These are phyloP conservation scores for Tolmerus cingulatus DNA, from an alignment of 2,888 invertebrate species.

Conservation along the genomic window DNA sequence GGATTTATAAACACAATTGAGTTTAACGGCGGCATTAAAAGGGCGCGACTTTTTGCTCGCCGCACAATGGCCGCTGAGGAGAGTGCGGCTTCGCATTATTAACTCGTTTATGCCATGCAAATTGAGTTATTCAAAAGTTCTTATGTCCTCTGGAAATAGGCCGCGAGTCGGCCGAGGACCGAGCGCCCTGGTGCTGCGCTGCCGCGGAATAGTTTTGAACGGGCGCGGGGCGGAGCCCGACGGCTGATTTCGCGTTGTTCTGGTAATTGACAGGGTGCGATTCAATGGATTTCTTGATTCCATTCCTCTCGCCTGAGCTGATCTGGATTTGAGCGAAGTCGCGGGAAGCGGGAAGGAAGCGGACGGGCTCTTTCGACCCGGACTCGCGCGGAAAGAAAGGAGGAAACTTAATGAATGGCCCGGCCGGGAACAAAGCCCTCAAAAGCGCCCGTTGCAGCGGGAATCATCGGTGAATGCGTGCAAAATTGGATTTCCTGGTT, in stretches of 20 bases:
- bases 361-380: not conserved
- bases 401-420: not conserved
- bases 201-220: not conserved
- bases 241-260: not conserved
- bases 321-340: not conserved
- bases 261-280: conserved; percentile 20
- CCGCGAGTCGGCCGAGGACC: not conserved
- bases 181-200: not conserved
- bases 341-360: not conserved
- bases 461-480: not conserved
- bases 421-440: not conserved
- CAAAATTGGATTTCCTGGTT: conserved; percentile 3
- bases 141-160: conserved; percentile 3
- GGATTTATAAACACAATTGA: conserved; percentile 37
- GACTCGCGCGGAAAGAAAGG: not conserved
- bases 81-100: conserved; percentile 31
- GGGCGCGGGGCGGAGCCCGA: not conserved
- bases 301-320: not conserved
- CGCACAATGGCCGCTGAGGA: conserved; percentile 21
- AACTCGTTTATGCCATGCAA: conserved; percentile 37
- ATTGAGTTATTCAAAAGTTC: conserved; percentile 34
- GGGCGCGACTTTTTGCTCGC: not conserved
- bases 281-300: not conserved
- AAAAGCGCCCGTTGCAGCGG: not conserved
- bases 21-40: conserved; percentile 23